Evolutionary conservation across 2,113 vertebrate genomes (phyloP), one percentile per base, ranked within the genome.

Genomic region (Cinclus cinclus): DNA sequence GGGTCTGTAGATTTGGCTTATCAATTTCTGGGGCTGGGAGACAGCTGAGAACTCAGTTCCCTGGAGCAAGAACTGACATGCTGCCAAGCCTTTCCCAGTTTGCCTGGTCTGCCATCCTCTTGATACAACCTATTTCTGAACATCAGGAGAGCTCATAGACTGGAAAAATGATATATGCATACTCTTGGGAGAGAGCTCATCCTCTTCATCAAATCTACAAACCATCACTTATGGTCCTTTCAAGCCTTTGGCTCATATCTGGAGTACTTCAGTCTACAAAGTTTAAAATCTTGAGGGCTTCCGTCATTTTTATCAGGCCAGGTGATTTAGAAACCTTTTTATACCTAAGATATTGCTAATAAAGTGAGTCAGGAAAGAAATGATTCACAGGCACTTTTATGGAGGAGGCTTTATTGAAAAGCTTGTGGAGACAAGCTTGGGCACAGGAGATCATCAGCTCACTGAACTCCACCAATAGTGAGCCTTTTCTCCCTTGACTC

Each of bases 1-100:
- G 87, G 87, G 74, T 84, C 63, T 93, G 63, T 37, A 92, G 94
- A 91, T 94, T 89, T 20, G 79, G 30, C 23, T 92, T 96, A 95
- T 92, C 85, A 64, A 79, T 91, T 91, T 95, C 69, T 93, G 82
- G 83, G 56, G 24, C 70, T 92, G 88, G 80, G 79, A 95, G 56
- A 91, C 68, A 88, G 82, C 59, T 88, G 62, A 95, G 87, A 96
- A 90, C 89, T 94, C 2, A 0, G 39, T 79, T 94, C 78, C 94
- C 89, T 83, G 81, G 12, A 94, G 92, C 95, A 89, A 91, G 56
- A 83, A n/a, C 59, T 83, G 41, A 77, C 18, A 63, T 37, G 20
- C 35, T 94, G 83, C 75, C 71, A 92, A 85, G 49, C 33, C 39
- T 53, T 68, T 80, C 56, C 37, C 53, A 77, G 67, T 25, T 60